Evolutionary conservation across 2,888 invertebrate species (phyloP), one percentile per base, ranked within the genome.

Genomic region (Noctua pronuba): DNA sequence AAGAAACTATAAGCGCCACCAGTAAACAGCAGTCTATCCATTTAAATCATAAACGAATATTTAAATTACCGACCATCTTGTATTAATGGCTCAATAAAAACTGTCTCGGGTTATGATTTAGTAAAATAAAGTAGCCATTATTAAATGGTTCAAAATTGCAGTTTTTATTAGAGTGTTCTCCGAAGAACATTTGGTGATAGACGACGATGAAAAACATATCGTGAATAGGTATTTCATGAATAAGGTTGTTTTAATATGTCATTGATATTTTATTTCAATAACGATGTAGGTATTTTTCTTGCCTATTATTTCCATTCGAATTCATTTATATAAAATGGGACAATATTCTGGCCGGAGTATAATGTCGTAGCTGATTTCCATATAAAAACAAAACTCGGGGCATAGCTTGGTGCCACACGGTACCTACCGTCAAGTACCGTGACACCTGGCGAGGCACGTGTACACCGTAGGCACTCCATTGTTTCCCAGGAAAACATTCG

Each of bases 1-100:
- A 18, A 58, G 8, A 52, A 16, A 41, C 3, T 41, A 18, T 5
- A 55, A 65, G 28, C 31, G 18, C 31, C n/a, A 44, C 16, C 31
- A 44, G 7, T n/a, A 38, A 8, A 55, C 52, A 71, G 13, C 5
- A n/a, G 28, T 21, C 31, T 68, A 64, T 55, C 10, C 38, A 58
- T 49, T 49, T 35, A 16, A 49, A 58, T 62, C 5, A 41, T 46
- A 55, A 70, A 46, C 64, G 2, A 75, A 75, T 70, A 66, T 83
- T 65, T 52, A 70, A 52, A 69, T 70, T 44, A 55, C 52, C 16
- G 55, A 44, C 46, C 5, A 35, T 65, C 18, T 75, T 75, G 28
- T 70, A 31, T 66, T 31, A 80, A 70, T 82, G 52, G 52, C 70
- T 77, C 78, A 77, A 80, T 80, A 67, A 78, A 80, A 78, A 46